Evolutionary conservation across 2,888 invertebrate species (phyloP).

Genomic region (Myathropa florea): DNA sequence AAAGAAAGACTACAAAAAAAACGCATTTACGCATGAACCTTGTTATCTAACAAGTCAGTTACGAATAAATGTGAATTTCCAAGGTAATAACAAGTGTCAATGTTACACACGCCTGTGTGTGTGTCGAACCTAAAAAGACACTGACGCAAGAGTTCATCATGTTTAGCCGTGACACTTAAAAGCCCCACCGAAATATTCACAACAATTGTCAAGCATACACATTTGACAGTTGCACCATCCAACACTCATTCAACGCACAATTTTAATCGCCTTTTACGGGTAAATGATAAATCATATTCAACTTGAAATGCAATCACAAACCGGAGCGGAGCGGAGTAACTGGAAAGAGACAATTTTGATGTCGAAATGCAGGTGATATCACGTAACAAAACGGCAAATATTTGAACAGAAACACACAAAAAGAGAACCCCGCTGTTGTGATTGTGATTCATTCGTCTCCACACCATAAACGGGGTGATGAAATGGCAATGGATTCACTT

Average conservation of each 20-base stretch:
- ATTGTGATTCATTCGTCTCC: not conserved
- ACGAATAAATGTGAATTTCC: constrained; percentile 3
- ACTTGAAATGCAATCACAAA: constrained; percentile 6
- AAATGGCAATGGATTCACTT: not conserved
- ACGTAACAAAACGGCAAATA: not conserved
- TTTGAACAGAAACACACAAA: not conserved
- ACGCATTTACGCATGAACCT: not conserved
- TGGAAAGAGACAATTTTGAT: not conserved
- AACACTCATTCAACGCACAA: constrained; percentile 2
- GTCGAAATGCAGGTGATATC: not conserved
- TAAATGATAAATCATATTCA: constrained; percentile 1
- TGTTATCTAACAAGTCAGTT: not conserved
- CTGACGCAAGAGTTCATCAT: not conserved
- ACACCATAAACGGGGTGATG: too few species aligned
- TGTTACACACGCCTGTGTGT: constrained; percentile 8
- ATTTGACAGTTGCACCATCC: constrained; percentile 12
- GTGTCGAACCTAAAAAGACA: not conserved
- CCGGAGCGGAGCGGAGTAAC: not conserved
- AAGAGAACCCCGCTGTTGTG: not conserved
- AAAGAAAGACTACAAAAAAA: not conserved
- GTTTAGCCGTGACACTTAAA: not conserved
- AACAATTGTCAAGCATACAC: not conserved
- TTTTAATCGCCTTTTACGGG: constrained; percentile 26
- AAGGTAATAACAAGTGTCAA: constrained; percentile 25
- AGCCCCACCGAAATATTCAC: not conserved